Evolutionary conservation across 1,140 invertebrate genomes (phyloP).

Genomic region (Mactra quadrangularis): DNA sequence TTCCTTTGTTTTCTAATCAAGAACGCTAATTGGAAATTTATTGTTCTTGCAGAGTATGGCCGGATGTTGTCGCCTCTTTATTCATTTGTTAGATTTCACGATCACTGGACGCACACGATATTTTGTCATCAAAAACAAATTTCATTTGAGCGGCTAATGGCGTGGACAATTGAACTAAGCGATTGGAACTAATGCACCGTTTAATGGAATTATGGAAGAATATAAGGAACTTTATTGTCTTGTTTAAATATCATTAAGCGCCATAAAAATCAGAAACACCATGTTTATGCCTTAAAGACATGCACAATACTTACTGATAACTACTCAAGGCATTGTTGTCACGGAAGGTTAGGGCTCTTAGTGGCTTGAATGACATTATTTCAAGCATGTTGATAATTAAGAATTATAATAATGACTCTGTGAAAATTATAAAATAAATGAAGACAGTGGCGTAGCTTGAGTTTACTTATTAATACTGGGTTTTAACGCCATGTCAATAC

Average conservation of each 20-base stretch:
- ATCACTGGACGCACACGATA: slow-evolving; percentile 60
- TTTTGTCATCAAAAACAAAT: slow-evolving; percentile 63
- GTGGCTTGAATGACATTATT: no score
- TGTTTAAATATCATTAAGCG: slow-evolving; percentile 44
- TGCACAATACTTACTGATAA: slow-evolving; percentile 25
- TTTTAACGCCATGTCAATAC: no score
- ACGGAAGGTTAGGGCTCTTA: no score
- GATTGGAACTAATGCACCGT: slow-evolving; percentile 49
- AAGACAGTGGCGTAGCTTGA: no score
- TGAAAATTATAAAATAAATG: no score
- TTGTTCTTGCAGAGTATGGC: slow-evolving; percentile 20
- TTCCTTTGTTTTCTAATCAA: slow-evolving; percentile 62
- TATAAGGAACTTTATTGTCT: slow-evolving; percentile 48
- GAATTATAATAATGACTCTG: no score
- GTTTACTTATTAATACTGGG: no score
- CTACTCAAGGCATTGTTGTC: no score
- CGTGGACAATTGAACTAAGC: slow-evolving; percentile 52
- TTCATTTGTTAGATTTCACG: slow-evolving; percentile 59
- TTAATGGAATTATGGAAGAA: slow-evolving; percentile 59
- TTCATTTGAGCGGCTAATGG: slow-evolving; percentile 55
- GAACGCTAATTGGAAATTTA: slow-evolving; percentile 61
- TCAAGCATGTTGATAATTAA: no score
- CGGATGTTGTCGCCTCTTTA: slow-evolving; percentile 58
- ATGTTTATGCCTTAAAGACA: slow-evolving; percentile 21
- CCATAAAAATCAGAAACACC: slow-evolving; percentile 36